Evolutionary conservation across 1,140 invertebrate species (phyloP), one percentile per base, ranked within the genome.

Genomic region (Cephus cinctus): DNA sequence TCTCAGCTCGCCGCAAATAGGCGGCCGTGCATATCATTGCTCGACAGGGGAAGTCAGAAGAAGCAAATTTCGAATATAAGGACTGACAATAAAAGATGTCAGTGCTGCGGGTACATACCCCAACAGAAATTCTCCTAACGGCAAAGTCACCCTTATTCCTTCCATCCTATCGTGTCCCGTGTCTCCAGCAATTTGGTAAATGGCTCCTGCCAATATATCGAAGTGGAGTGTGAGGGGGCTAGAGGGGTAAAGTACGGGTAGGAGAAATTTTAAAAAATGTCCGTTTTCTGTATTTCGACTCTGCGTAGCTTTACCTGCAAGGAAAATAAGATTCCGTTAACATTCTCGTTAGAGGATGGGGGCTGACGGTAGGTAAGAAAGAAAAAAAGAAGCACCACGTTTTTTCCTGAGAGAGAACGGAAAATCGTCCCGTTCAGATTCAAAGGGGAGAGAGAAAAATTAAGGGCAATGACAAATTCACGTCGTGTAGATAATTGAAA

Each of bases 401-500:
- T n/a, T n/a, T n/a, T n/a, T n/a, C n/a, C n/a, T n/a, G n/a, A n/a
- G n/a, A n/a, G n/a, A n/a, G n/a, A n/a, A n/a, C n/a, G n/a, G n/a
- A n/a, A n/a, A n/a, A n/a, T n/a, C n/a, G n/a, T n/a, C n/a, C n/a
- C 34, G 19, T 18, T 18, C 34, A 3, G 34, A 36, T 36, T 36
- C 34, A 36, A 36, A 36, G 34, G 34, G 52, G 54, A 53, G 48
- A 57, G 50, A 61, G 57, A 61, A 62, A 74, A 76, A 71, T 74
- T 66, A 70, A 73, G 68, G 62, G 69, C 67, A 73, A 74, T 73
- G 73, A 74, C 71, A 74, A 74, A 76, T 76, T 73, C 67, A 74
- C 69, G 68, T 73, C 64, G 65, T 53, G 61, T 64, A 57, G 69
- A 73, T 75, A 76, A 76, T 75, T 75, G 73, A 66, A 74, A 75